Percentiles rank a stretch among this genome's conserved stretches.
These are phyloP conservation scores for Xenopus tropicalis DNA, from an alignment of 2,113 vertebrate species.

Conservation along the genomic window DNA sequence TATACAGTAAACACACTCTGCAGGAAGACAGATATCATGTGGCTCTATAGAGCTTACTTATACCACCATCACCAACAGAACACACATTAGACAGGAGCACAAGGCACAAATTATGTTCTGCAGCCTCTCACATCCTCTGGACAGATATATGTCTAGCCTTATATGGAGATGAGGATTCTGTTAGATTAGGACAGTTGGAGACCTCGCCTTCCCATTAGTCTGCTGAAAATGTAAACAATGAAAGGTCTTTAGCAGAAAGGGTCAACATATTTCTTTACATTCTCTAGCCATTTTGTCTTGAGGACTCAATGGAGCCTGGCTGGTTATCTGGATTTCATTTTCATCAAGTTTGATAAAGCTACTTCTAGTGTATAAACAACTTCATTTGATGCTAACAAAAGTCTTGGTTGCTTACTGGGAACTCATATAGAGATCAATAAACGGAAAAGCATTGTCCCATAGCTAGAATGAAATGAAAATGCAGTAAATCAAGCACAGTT, in stretches of 20 bases:
- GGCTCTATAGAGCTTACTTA: not conserved
- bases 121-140: not conserved
- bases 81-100: not conserved
- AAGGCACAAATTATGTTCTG: not conserved
- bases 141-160: not conserved
- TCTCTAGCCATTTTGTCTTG: not conserved
- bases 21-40: constrained; percentile 1
- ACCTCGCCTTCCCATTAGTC: not conserved
- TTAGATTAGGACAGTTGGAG: not conserved
- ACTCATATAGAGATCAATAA: no score
- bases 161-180: not conserved
- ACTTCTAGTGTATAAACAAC: constrained; percentile 1
- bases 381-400: not conserved
- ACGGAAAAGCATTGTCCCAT: no score
- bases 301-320: not conserved
- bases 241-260: not conserved
- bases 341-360: constrained; percentile 1
- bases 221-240: constrained; percentile 4
- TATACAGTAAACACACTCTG: constrained; percentile 7
- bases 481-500: no score
- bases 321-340: not conserved
- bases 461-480: no score
- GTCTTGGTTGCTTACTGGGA: not conserved
- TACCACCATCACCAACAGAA: not conserved
- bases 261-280: not conserved